These are phyloP conservation scores for Stercorarius parasiticus DNA, from an alignment of 2,113 vertebrate species.

Conservation along the genomic window DNA sequence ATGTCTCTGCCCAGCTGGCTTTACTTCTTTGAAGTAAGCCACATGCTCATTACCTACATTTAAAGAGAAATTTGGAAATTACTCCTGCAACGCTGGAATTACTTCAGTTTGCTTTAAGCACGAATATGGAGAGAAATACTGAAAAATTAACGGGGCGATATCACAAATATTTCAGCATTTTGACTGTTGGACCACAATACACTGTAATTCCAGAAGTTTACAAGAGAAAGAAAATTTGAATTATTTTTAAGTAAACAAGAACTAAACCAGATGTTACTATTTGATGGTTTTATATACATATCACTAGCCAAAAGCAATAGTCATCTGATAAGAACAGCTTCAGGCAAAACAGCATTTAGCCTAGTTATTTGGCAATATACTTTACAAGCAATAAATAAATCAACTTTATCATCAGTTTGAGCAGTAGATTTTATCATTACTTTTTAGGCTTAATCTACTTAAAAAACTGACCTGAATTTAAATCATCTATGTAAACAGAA, in stretches of 20 bases:
- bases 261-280: constrained; percentile 4
- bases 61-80: background rate
- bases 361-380: background rate
- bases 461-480: background rate
- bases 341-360: background rate
- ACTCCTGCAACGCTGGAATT: background rate
- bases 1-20: background rate
- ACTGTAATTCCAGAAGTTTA: background rate
- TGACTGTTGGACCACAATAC: background rate
- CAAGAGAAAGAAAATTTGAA: background rate
- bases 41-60: background rate
- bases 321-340: background rate
- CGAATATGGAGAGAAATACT: background rate
- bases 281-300: background rate
- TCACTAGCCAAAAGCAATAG: constrained; percentile 28
- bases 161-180: background rate
- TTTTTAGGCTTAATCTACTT: background rate
- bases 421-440: background rate
- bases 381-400: constrained; percentile 2
- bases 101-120: background rate
- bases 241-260: constrained; percentile 27
- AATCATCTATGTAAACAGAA: background rate
- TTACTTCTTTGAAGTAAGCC: background rate
- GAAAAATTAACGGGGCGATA: background rate
- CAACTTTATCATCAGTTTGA: background rate